Conservation (phyloP, 2,888 invertebrate genomes). For the Dorcus hopei region DNA sequence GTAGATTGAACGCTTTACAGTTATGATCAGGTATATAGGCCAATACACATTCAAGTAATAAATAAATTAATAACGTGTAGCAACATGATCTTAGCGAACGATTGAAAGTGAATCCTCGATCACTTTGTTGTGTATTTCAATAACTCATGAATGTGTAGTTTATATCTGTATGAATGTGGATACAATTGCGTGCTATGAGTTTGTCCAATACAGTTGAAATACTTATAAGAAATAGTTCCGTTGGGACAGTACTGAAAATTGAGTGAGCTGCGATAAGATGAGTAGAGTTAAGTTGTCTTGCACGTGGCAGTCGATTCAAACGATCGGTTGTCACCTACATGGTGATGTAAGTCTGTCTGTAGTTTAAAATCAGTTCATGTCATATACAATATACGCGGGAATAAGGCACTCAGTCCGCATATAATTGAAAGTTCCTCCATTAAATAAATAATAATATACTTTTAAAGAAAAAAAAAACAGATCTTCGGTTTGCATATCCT, state of each 20-base stretch:
- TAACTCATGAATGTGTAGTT: constrained; percentile 28
- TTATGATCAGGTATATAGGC: constrained; percentile 22
- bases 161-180: constrained; percentile 29
- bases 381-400: background rate
- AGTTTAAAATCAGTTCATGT: background rate
- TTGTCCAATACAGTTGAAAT: constrained; percentile 20
- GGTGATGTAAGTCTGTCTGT: background rate
- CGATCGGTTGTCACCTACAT: no score
- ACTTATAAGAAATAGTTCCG: constrained; percentile 30
- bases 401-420: background rate
- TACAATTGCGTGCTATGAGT: constrained; percentile 28
- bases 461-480: background rate
- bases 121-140: constrained; percentile 11
- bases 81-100: constrained; percentile 16
- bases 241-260: constrained; percentile 40
- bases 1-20: constrained; percentile 7
- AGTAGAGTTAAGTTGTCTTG: background rate
- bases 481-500: background rate
- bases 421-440: constrained; percentile 1
- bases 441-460: background rate
- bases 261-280: constrained; percentile 17
- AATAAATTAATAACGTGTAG: constrained; percentile 9
- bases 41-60: constrained; percentile 25
- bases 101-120: constrained; percentile 11
- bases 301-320: background rate